Evolutionary conservation across 1,140 invertebrate species (phyloP).

Genomic region (Microplitis demolitor): DNA sequence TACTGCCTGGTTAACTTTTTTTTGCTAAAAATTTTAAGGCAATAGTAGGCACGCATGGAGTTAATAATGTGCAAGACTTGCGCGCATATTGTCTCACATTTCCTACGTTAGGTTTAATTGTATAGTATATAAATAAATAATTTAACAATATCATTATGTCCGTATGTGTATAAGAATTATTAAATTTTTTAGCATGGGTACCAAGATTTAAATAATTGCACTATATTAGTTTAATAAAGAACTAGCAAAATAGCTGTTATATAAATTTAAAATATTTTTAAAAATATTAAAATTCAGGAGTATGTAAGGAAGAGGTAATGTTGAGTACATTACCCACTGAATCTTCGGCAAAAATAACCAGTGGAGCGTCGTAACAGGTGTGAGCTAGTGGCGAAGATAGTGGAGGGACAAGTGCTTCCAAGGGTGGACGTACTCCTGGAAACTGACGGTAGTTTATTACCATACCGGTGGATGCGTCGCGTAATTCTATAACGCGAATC

Average conservation of each 20-base stretch:
- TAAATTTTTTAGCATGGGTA: too few species aligned
- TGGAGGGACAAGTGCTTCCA: conserved; percentile 51
- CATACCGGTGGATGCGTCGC: conserved; percentile 56
- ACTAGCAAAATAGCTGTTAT: too few species aligned
- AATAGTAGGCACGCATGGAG: too few species aligned
- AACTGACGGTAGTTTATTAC: conserved; percentile 55
- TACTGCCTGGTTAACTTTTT: too few species aligned
- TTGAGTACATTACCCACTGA: conserved; percentile 59
- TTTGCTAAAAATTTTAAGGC: too few species aligned
- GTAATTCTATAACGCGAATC: conserved; percentile 66
- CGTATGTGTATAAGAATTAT: not conserved
- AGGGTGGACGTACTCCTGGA: conserved; percentile 49
- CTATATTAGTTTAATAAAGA: too few species aligned
- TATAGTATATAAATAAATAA: too few species aligned
- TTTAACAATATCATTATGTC: not conserved
- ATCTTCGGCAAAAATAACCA: conserved; percentile 58
- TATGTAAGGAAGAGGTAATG: conserved; percentile 45
- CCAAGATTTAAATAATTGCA: too few species aligned
- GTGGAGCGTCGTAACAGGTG: conserved; percentile 40
- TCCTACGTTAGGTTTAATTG: too few species aligned
- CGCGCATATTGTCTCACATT: too few species aligned
- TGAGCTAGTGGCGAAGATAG: conserved; percentile 35
- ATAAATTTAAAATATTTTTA: too few species aligned
- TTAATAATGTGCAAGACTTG: too few species aligned
- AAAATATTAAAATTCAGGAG: not conserved